Conservation (phyloP, 2,797 vertebrate species). For the Otolemur crassicaudatus region DNA sequence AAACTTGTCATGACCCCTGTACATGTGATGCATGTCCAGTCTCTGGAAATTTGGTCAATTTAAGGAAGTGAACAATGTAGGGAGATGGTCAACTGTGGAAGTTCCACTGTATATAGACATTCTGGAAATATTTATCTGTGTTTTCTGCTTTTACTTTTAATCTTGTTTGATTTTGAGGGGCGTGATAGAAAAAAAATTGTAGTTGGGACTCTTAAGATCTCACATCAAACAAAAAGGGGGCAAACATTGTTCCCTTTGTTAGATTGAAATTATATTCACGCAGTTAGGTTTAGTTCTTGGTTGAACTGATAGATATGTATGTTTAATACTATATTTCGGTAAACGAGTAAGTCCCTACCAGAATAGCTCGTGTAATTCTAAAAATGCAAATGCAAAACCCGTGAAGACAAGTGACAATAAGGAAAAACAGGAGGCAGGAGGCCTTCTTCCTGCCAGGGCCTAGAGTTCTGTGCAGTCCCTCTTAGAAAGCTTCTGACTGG, state of each 20-base stretch:
- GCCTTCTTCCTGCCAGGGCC: not conserved
- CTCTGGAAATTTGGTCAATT: no score
- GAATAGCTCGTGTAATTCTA: not conserved
- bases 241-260: not conserved
- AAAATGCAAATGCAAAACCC: constrained; percentile 1
- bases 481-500: not conserved
- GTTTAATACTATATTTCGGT: not conserved
- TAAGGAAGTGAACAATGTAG: no score
- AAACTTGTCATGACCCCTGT: no score
- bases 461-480: not conserved
- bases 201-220: not conserved
- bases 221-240: not conserved
- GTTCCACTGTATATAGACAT: not conserved
- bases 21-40: no score
- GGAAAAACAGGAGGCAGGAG: not conserved
- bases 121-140: not conserved
- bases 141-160: not conserved
- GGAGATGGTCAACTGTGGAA: no score
- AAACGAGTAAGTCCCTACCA: not conserved
- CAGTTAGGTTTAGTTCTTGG: not conserved
- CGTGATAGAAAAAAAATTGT: not conserved
- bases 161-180: constrained; percentile 13
- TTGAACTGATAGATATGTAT: not conserved
- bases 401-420: not conserved
- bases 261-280: not conserved